A percentile compares a stretch with the other conserved stretches of the same genome.
These are phyloP conservation scores for Caenorhabditis japonica DNA, from an alignment of 2,888 invertebrate species.

Conservation along the genomic window DNA sequence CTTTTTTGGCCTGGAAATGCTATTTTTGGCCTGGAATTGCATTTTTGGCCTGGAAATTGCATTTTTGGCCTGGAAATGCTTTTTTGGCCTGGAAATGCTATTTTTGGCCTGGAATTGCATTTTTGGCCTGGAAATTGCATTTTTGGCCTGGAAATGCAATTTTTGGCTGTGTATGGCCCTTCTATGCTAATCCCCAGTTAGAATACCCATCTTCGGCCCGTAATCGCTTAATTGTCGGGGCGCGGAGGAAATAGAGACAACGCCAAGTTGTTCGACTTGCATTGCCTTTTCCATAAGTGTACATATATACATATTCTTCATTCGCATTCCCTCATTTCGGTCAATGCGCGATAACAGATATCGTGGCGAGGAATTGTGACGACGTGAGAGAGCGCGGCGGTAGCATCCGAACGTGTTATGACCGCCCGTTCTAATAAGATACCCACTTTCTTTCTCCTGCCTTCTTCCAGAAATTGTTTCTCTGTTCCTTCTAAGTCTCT, in stretches of 20 bases:
- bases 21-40: no score
- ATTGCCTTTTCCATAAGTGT: slow-evolving; percentile 12
- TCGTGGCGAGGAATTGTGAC: slow-evolving; percentile 5
- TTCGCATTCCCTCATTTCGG: slow-evolving; percentile 16
- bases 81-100: no score
- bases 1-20: no score
- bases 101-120: no score
- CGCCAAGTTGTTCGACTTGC: not conserved
- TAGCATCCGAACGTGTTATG: slow-evolving; percentile 25
- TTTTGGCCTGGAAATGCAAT: no score
- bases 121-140: no score
- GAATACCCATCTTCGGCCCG: not conserved
- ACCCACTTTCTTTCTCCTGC: slow-evolving; percentile 23
- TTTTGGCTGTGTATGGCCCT: no score
- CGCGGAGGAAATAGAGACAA: no score
- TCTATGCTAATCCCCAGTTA: no score
- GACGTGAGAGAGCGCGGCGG: not conserved
- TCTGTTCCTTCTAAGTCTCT: slow-evolving; percentile 2
- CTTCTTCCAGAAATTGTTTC: slow-evolving; percentile 33
- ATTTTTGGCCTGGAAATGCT: no score
- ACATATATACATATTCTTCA: slow-evolving; percentile 32
- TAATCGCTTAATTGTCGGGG: slow-evolving; percentile 43
- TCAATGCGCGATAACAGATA: slow-evolving; percentile 45
- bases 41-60: no score
- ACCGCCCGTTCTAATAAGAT: slow-evolving; percentile 20